Base-by-base conservation (phyloP, 2,888 invertebrate species). In the Drosophila birchii region DNA sequence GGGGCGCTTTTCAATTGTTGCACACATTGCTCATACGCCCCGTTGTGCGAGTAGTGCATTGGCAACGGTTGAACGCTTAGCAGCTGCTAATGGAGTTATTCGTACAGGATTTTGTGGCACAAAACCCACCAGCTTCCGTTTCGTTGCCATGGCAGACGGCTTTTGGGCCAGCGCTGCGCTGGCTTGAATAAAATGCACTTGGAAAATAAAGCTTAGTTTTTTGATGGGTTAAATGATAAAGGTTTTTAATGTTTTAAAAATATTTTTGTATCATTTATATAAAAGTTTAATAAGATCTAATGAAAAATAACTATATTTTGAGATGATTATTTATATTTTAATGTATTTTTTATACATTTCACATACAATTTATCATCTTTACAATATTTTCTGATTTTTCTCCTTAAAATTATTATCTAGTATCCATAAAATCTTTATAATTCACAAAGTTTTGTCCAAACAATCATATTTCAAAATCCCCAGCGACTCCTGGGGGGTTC, bases 1-100 rank as follows among this genome's bases (percentile, higher is more conserved):
- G 39, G 56, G 39, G 38, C 61, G 71, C 70, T 59, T 61, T 73
- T 78, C 80, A 81, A 77, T 77, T 80, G 72, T 66, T 75, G 23
- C 44, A 69, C 77, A 73, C 77, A 81, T 82, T 62, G 72, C 67
- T 77, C 85, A 84, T 84, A 77, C 81, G 80, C 68, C 75, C 74
- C 73, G 61, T 77, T 51, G 59, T 62, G 49, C 59, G 36, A 23
- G 39, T 7, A 44, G 20, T 34, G 36, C 53, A 34, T 49, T 43
- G 41, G 59, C 61, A 66, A 78, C 60, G 62, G 36, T 55, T 56
- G 58, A 55, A 64, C 70, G 75, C 54, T 69, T 64, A 57, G 60
- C 55, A 62, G 63, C 77, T 44, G 51, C 76, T 75, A 76, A 78
- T 79, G 75, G 61, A 79, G 78, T 69, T 72, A 53, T 57, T 64